These are phyloP conservation scores for Muscidifurax raptorellus DNA, from an alignment of 1,140 invertebrate species.

Conservation along the genomic window DNA sequence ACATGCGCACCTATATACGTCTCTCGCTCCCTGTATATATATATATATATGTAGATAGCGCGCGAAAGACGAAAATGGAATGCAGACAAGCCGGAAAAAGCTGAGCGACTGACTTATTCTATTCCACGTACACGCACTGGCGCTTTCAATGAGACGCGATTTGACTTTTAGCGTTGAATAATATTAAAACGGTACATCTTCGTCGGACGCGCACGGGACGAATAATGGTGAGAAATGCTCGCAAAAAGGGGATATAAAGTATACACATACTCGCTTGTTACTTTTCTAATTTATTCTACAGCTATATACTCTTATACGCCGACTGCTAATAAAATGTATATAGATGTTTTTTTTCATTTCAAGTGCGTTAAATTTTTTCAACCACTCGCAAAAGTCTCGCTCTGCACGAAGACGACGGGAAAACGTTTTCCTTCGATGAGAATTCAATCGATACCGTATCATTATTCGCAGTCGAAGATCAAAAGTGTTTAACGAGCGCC, in stretches of 20 bases:
- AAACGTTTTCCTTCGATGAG: too few species aligned
- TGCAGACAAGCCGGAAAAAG: background rate
- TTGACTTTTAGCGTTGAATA: slow-evolving; percentile 12
- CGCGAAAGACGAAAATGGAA: slow-evolving; percentile 1
- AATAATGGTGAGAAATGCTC: background rate
- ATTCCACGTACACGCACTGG: background rate
- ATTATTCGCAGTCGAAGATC: background rate
- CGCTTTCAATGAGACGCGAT: slow-evolving; percentile 1
- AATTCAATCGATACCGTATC: too few species aligned
- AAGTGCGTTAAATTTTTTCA: background rate
- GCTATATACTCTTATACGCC: too few species aligned
- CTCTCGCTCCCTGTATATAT: too few species aligned
- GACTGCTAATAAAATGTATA: too few species aligned
- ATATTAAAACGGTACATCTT: slow-evolving; percentile 14
- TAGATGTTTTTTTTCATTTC: too few species aligned
- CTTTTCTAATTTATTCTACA: background rate
- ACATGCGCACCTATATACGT: background rate
- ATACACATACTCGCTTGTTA: background rate
- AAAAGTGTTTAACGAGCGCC: background rate
- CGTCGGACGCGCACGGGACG: background rate
- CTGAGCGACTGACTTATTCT: background rate
- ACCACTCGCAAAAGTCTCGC: background rate
- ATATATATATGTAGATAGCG: background rate
- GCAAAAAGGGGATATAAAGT: background rate
- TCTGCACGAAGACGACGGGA: too few species aligned